phyloP scores from a whole-genome alignment of 2,888 invertebrate genomes.

The Dascillus cervinus region DNA sequence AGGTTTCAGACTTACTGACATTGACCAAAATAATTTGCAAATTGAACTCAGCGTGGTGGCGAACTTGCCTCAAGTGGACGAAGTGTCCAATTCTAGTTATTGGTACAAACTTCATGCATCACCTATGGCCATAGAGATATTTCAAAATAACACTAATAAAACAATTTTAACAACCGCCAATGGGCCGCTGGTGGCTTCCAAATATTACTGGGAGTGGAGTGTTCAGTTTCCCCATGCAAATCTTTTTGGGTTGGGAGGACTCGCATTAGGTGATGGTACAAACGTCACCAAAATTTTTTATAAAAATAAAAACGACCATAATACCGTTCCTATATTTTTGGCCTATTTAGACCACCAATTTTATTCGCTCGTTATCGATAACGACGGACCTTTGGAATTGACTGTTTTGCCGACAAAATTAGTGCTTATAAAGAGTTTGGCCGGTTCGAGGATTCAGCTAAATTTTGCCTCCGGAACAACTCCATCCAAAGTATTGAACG shows the following conservation, averaged over 20 bases:
- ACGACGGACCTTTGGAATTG: slow-evolving; percentile 49
- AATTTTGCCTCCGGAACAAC: slow-evolving; percentile 47
- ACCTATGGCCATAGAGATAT: slow-evolving; percentile 26
- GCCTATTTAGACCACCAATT: slow-evolving; percentile 46
- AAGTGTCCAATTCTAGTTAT: too few species aligned
- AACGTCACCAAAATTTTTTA: slow-evolving; percentile 41
- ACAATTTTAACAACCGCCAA: slow-evolving; percentile 46
- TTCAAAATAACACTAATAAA: slow-evolving; percentile 24
- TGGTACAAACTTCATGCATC: slow-evolving; percentile 7
- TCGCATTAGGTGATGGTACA: slow-evolving; percentile 37
- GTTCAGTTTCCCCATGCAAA: slow-evolving; percentile 47
- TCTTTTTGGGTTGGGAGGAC: slow-evolving; percentile 51
- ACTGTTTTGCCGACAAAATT: slow-evolving; percentile 46
- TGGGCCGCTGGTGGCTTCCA: slow-evolving; percentile 53
- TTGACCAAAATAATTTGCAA: slow-evolving; percentile 19
- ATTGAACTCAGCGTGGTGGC: too few species aligned
- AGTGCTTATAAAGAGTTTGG: slow-evolving; percentile 49
- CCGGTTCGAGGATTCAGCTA: slow-evolving; percentile 39
- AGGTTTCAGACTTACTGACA: slow-evolving; percentile 22
- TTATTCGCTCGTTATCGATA: slow-evolving; percentile 50
- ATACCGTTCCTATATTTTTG: slow-evolving; percentile 46
- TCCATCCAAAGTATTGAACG: slow-evolving; percentile 33
- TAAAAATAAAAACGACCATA: slow-evolving; percentile 42
- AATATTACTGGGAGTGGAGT: slow-evolving; percentile 54
- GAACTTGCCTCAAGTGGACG: too few species aligned